Percentiles rank a stretch among this genome's conserved stretches.
These are phyloP conservation scores for Aphelenchoides fujianensis DNA, from an alignment of 1,140 invertebrate species.

Conservation along the genomic window DNA sequence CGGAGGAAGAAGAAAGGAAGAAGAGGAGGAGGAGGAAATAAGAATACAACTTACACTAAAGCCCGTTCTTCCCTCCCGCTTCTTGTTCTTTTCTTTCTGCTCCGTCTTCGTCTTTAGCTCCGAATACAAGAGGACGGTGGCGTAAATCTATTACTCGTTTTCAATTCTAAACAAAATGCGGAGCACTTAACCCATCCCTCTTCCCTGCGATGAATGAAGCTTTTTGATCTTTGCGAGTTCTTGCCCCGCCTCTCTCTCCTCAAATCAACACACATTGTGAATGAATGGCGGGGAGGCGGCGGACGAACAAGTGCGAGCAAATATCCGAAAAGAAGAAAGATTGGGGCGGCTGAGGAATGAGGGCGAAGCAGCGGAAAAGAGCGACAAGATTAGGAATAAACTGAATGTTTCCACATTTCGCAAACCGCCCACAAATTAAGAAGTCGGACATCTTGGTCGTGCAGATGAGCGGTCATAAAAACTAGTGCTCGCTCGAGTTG, in stretches of 20 bases:
- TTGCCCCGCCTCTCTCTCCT: neutral
- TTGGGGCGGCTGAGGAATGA: no score
- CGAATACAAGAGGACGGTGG: no score
- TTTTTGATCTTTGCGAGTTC: constrained; percentile 2
- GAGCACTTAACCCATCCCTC: constrained; percentile 2
- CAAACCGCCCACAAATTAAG: neutral
- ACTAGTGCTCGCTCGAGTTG: neutral
- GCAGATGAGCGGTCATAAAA: neutral
- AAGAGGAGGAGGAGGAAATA: no score
- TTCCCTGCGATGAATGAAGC: constrained; percentile 1
- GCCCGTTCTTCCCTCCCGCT: neutral
- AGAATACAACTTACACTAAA: constrained; percentile 1
- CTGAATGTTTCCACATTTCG: neutral
- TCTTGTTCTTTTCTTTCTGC: no score
- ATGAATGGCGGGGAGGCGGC: neutral
- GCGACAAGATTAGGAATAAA: neutral
- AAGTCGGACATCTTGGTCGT: no score
- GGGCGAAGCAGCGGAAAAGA: no score
- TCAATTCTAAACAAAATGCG: neutral
- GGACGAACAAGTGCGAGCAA: neutral
- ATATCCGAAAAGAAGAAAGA: neutral
- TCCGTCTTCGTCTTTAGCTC: no score
- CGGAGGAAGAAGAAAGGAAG: neutral
- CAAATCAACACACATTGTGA: neutral
- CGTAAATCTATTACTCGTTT: constrained; percentile 2